Conservation (phyloP, 2,797 vertebrate genomes). For the Graptemys geographica region DNA sequence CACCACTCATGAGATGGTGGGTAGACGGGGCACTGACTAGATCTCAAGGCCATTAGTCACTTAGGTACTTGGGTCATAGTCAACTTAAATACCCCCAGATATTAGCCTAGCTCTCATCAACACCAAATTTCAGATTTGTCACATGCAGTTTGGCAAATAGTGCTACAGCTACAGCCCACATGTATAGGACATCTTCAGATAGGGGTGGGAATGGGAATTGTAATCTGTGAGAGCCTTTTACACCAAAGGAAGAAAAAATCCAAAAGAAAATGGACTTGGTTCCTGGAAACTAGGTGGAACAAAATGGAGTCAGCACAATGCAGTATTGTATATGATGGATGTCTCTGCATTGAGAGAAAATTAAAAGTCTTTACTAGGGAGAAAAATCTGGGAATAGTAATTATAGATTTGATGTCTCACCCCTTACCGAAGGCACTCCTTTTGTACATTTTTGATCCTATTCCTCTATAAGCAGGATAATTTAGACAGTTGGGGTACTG, state of each 20-base stretch:
- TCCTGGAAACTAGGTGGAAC: not conserved
- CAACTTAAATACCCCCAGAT: no score
- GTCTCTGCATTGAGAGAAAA: not conserved
- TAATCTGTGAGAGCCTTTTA: not conserved
- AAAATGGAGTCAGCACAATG: not conserved
- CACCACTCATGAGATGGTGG: accelerated
- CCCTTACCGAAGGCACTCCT: not conserved
- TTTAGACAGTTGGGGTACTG: not conserved
- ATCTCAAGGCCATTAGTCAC: not conserved
- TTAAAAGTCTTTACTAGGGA: no score
- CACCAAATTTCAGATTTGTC: no score
- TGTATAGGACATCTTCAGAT: not conserved
- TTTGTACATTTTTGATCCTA: not conserved
- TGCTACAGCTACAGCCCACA: no score
- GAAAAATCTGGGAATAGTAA: not conserved
- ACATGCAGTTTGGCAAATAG: no score
- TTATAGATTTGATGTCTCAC: not conserved
- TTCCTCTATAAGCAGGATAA: not conserved
- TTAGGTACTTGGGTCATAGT: not conserved
- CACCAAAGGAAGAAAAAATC: not conserved
- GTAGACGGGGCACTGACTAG: not conserved
- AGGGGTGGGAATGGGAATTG: not conserved
- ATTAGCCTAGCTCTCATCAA: no score
- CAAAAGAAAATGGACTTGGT: not conserved
- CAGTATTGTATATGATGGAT: not conserved